Evolutionary conservation across 2,888 invertebrate genomes (phyloP).

Genomic region (Pachydiplax longipennis): DNA sequence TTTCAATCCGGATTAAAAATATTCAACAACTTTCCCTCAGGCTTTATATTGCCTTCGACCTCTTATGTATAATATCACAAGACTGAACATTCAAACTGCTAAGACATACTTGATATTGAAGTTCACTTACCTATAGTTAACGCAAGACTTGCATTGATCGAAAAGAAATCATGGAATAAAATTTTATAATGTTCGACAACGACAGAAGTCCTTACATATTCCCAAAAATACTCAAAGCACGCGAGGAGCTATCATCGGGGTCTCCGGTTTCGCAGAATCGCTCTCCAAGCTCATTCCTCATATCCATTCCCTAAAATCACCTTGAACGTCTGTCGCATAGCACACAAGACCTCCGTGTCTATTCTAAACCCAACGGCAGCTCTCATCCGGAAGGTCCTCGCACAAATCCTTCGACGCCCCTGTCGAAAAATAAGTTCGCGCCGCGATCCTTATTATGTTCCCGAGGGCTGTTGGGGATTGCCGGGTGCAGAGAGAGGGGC

Average conservation of each 20-base stretch:
- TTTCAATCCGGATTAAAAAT: too few relatives aligned
- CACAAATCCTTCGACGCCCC: slow-evolving; percentile 34
- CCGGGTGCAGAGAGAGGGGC: background rate
- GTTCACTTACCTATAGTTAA: too few relatives aligned
- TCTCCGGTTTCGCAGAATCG: background rate
- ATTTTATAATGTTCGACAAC: too few relatives aligned
- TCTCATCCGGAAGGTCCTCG: background rate
- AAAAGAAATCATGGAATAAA: too few relatives aligned
- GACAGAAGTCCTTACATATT: too few relatives aligned
- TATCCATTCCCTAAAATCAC: background rate
- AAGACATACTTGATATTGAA: too few relatives aligned
- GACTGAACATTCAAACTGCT: too few relatives aligned
- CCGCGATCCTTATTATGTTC: slow-evolving; percentile 35
- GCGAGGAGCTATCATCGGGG: background rate
- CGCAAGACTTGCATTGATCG: too few relatives aligned
- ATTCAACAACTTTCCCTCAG: too few relatives aligned
- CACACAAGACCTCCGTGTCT: slow-evolving; percentile 4
- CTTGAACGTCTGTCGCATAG: background rate
- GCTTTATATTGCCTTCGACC: too few relatives aligned
- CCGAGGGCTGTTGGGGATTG: background rate
- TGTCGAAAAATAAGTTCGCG: slow-evolving; percentile 44
- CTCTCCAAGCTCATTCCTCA: background rate
- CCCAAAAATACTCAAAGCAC: too few relatives aligned
- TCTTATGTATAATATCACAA: too few relatives aligned
- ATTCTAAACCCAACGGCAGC: slow-evolving; percentile 3